Evolutionary conservation across 2,797 vertebrate genomes (phyloP).

Genomic region (Neoniphon sammara): DNA sequence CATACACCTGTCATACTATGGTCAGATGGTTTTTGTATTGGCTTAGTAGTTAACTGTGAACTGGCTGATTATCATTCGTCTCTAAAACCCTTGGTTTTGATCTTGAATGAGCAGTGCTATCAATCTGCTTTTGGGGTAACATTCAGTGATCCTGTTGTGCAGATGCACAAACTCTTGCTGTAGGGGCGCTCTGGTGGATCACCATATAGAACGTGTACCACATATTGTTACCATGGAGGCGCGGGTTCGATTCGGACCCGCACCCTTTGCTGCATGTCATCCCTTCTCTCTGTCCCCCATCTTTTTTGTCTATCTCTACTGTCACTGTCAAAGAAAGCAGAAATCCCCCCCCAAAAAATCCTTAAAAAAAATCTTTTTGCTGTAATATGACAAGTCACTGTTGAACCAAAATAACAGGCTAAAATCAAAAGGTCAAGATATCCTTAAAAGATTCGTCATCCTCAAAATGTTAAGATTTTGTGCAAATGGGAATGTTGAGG

Average conservation of each 20-base stretch:
- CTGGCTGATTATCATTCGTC: conserved; percentile 29
- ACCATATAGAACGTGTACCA: no score
- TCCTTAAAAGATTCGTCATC: conserved; percentile 11
- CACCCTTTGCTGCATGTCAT: no score
- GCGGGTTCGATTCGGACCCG: no score
- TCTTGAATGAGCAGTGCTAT: conserved; percentile 24
- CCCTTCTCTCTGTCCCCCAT: no score
- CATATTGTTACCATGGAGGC: no score
- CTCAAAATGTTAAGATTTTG: neutral
- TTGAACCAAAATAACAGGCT: conserved; percentile 15
- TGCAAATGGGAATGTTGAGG: neutral
- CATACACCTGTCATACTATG: neutral
- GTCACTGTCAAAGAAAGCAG: no score
- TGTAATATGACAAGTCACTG: conserved; percentile 26
- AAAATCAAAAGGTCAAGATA: conserved; percentile 25
- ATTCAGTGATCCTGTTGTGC: conserved; percentile 6
- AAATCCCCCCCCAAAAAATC: no score
- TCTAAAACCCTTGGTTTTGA: neutral
- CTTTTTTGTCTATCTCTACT: no score
- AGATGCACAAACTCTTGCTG: conserved; percentile 17
- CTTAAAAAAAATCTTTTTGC: neutral
- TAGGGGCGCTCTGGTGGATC: no score
- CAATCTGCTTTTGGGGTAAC: conserved; percentile 20
- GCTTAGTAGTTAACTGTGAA: conserved; percentile 19
- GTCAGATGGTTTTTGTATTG: conserved; percentile 4